A percentile compares a stretch with the other conserved stretches of the same genome.
These are phyloP conservation scores for Plotosus lineatus DNA, from an alignment of 2,113 vertebrate genomes.

Conservation along the genomic window DNA sequence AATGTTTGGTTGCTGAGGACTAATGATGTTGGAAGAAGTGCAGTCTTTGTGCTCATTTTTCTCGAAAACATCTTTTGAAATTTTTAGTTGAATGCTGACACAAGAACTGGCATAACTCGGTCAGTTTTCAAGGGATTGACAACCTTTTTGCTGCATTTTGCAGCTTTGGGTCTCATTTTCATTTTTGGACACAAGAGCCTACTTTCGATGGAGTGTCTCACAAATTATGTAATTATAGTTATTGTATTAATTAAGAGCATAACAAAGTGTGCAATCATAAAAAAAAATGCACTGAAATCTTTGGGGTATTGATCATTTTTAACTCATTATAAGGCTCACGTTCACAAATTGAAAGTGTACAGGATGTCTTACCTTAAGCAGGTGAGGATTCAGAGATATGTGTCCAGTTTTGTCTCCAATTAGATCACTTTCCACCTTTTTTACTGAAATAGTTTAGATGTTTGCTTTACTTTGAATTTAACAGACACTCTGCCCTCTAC, in stretches of 20 bases:
- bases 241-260: not conserved
- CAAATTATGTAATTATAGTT: not conserved
- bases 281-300: not conserved
- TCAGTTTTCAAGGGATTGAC: too few species aligned
- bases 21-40: too few species aligned
- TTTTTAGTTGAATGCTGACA: too few species aligned
- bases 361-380: slow-evolving; percentile 12
- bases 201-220: too few species aligned
- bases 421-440: not conserved
- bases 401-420: not conserved
- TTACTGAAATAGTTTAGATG: not conserved
- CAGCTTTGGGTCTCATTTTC: too few species aligned
- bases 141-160: too few species aligned
- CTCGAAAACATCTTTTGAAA: too few species aligned
- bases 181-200: too few species aligned
- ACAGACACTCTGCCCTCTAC: not conserved
- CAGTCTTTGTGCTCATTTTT: too few species aligned
- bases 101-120: too few species aligned
- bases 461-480: not conserved
- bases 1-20: too few species aligned
- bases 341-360: not conserved
- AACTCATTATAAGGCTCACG: not conserved
- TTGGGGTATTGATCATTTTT: too few species aligned
- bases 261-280: not conserved
- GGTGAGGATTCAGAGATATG: not conserved